phyloP scores from a whole-genome alignment of 2,888 invertebrate species.

The Lasioglossum villosulum region DNA sequence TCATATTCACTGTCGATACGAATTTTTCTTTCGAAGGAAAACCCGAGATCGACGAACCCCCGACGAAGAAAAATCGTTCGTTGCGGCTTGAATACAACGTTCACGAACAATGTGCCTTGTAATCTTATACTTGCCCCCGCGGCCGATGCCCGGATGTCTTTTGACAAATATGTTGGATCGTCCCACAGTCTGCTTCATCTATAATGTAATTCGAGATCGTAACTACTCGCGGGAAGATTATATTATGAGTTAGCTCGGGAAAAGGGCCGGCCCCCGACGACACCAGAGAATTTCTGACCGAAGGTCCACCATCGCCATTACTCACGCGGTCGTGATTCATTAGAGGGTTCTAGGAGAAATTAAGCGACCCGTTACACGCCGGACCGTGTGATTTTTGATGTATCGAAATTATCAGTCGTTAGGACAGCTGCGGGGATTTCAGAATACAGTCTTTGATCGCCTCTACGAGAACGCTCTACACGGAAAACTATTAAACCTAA shows the following conservation, averaged over 20 bases:
- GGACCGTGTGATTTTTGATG: slow-evolving; percentile 7
- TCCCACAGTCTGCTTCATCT: slow-evolving; percentile 67
- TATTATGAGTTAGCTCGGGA: slow-evolving; percentile 48
- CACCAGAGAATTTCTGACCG: slow-evolving; percentile 47
- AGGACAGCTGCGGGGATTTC: background rate
- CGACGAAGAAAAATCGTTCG: slow-evolving; percentile 2
- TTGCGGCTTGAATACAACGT: slow-evolving; percentile 6
- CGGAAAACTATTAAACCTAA: background rate
- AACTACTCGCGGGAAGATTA: slow-evolving; percentile 69
- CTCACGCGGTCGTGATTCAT: slow-evolving; percentile 68
- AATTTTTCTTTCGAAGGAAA: background rate
- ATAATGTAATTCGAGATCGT: slow-evolving; percentile 74
- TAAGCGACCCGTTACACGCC: slow-evolving; percentile 53
- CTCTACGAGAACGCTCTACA: too few species aligned
- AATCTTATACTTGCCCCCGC: slow-evolving; percentile 58
- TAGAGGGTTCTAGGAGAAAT: slow-evolving; percentile 58
- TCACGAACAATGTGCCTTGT: slow-evolving; percentile 60
- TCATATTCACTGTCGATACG: background rate
- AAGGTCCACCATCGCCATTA: slow-evolving; percentile 54
- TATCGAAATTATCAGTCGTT: slow-evolving; percentile 29
- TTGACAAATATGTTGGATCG: slow-evolving; percentile 69
- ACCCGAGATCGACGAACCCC: background rate
- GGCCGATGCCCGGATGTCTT: slow-evolving; percentile 61
- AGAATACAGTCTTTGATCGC: background rate
- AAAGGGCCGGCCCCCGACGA: slow-evolving; percentile 32